A percentile compares a stretch with the other conserved stretches of the same genome.
Conservation (phyloP, 1,140 invertebrate genomes). For the Dendrolimus kikuchii region DNA sequence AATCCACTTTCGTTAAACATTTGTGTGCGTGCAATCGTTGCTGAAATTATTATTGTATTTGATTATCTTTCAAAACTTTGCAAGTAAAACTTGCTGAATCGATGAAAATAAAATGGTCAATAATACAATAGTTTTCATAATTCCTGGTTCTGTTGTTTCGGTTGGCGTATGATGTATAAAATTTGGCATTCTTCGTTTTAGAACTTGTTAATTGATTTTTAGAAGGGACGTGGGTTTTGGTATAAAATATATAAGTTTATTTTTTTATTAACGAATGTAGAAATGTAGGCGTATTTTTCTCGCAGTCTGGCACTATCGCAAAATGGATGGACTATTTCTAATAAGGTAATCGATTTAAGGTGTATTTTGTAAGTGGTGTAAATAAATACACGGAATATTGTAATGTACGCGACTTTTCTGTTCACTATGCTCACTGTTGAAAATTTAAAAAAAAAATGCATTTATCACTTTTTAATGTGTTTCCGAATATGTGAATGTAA, state of each 20-base stretch:
- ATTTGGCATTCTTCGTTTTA: too few relatives aligned
- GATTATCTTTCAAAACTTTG: too few relatives aligned
- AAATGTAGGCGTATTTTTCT: constrained; percentile 29
- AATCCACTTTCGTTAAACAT: too few relatives aligned
- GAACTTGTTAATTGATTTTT: neutral
- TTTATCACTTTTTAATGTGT: too few relatives aligned
- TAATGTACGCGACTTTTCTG: constrained; percentile 30
- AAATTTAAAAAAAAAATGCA: neutral
- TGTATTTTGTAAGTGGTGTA: constrained; percentile 54
- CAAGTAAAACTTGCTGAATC: too few relatives aligned
- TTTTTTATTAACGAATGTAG: constrained; percentile 37
- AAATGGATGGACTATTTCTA: constrained; percentile 37
- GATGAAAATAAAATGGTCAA: too few relatives aligned
- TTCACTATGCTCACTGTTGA: neutral
- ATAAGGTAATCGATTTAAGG: constrained; percentile 39
- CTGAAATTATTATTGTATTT: too few relatives aligned
- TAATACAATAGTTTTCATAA: too few relatives aligned
- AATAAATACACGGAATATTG: constrained; percentile 55
- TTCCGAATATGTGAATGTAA: too few relatives aligned
- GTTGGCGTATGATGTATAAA: too few relatives aligned
- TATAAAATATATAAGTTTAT: constrained; percentile 39
- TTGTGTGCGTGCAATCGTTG: too few relatives aligned
- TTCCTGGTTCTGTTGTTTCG: too few relatives aligned
- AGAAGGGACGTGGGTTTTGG: constrained; percentile 19
- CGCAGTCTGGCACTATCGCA: constrained; percentile 50